phyloP scores from a whole-genome alignment of 2,113 vertebrate genomes.

The Python bivittatus region DNA sequence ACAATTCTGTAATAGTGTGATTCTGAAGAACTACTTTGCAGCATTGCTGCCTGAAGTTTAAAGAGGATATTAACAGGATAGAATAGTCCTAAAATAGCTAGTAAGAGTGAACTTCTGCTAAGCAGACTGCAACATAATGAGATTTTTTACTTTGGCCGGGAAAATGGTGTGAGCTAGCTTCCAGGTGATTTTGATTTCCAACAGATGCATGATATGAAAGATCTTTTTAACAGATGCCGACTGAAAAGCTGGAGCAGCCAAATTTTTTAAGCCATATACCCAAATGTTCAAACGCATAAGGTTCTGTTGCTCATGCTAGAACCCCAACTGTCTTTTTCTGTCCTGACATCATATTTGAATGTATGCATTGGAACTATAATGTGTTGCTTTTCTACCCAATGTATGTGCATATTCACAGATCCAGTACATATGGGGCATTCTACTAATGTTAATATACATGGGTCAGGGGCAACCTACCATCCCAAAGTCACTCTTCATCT shows the following conservation, averaged over 20 bases:
- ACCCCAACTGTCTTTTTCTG: neutral
- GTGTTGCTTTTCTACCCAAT: neutral
- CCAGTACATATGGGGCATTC: neutral
- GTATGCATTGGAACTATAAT: neutral
- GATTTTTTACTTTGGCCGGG: slow-evolving; percentile 21
- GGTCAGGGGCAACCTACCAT: neutral
- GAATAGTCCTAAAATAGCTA: neutral
- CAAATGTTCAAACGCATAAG: neutral
- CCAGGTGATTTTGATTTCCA: slow-evolving; percentile 46
- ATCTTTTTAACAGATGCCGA: slow-evolving; percentile 16
- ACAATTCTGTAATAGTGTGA: neutral
- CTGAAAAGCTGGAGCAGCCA: neutral
- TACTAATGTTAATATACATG: neutral
- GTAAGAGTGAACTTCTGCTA: slow-evolving; percentile 12
- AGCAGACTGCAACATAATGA: slow-evolving; percentile 24
- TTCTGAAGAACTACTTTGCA: slow-evolving; percentile 21
- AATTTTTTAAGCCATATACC: neutral
- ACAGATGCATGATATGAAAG: slow-evolving; percentile 19
- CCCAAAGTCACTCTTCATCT: neutral
- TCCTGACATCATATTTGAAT: neutral
- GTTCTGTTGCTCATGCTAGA: neutral
- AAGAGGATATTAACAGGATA: slow-evolving; percentile 15
- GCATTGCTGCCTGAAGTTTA: slow-evolving; percentile 15
- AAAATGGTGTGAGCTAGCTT: slow-evolving; percentile 45
- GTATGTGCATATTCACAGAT: neutral